These are phyloP conservation scores for Metallyticus violacea DNA, from an alignment of 2,888 invertebrate genomes.

Conservation along the genomic window DNA sequence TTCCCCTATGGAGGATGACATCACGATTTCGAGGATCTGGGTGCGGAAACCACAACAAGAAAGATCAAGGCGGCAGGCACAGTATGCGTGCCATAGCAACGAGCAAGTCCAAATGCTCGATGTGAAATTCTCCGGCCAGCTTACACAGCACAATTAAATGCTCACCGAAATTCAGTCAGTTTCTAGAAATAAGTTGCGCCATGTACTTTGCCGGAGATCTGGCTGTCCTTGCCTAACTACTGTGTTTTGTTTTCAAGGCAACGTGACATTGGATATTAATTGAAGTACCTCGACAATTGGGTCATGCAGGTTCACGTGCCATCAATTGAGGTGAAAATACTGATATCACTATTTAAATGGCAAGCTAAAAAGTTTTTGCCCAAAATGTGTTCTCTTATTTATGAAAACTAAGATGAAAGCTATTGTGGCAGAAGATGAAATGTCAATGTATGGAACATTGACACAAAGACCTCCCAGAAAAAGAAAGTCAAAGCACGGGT, in stretches of 20 bases:
- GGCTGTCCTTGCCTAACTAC: neutral
- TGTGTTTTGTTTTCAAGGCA: neutral
- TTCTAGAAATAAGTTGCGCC: neutral
- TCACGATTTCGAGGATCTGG: neutral
- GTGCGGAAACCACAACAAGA: neutral
- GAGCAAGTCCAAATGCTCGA: neutral
- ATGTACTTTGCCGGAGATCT: neutral
- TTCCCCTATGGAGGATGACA: neutral
- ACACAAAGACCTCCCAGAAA: too few relatives aligned
- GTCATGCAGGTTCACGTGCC: neutral
- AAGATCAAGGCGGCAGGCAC: neutral
- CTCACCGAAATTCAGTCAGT: neutral
- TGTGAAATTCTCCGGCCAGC: neutral
- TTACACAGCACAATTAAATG: too few relatives aligned
- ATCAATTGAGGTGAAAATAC: too few relatives aligned
- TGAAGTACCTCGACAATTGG: neutral
- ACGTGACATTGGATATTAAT: neutral
- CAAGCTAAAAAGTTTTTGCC: too few relatives aligned
- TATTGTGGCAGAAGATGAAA: too few relatives aligned
- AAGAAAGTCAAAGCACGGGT: too few relatives aligned
- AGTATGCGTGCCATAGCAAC: neutral
- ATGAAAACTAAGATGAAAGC: too few relatives aligned
- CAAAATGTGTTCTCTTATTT: too few relatives aligned
- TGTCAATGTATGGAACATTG: too few relatives aligned
- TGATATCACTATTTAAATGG: too few relatives aligned